Conservation (phyloP, 2,888 invertebrate genomes). For the Lepidocyrtinus sp. region DNA sequence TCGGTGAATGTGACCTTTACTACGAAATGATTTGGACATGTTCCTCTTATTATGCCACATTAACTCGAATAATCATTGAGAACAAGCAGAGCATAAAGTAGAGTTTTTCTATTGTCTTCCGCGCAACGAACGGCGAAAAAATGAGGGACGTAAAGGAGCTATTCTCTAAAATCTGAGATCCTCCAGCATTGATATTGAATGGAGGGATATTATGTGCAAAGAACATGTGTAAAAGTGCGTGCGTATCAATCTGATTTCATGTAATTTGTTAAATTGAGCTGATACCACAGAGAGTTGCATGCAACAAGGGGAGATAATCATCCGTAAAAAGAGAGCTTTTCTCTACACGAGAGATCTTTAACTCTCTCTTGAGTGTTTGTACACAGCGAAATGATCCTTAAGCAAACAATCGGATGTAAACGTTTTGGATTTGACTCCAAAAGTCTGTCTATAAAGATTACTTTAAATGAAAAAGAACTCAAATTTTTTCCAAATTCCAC, state of each 20-base stretch:
- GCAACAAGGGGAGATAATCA: conserved; percentile 42
- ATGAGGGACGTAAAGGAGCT: not conserved
- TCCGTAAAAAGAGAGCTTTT: conserved; percentile 37
- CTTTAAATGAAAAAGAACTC: no score
- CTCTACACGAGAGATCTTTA: not conserved
- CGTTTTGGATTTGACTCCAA: no score
- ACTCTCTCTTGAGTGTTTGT: conserved; percentile 5
- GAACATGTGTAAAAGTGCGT: conserved; percentile 24
- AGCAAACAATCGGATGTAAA: not conserved
- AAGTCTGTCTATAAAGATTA: no score
- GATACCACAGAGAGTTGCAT: conserved; percentile 19
- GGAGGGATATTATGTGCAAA: not conserved
- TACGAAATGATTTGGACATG: no score
- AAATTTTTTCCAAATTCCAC: no score
- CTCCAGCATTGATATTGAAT: not conserved
- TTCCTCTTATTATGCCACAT: no score
- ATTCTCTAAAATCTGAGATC: not conserved
- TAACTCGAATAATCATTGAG: not conserved
- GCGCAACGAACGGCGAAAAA: not conserved
- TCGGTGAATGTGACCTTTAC: no score
- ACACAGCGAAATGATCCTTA: not conserved
- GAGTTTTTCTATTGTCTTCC: not conserved
- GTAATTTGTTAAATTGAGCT: conserved; percentile 42
- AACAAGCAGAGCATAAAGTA: not conserved
- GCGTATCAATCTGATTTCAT: conserved; percentile 7